Conservation (phyloP, 2,797 vertebrate species). For the Falco biarmicus region DNA sequence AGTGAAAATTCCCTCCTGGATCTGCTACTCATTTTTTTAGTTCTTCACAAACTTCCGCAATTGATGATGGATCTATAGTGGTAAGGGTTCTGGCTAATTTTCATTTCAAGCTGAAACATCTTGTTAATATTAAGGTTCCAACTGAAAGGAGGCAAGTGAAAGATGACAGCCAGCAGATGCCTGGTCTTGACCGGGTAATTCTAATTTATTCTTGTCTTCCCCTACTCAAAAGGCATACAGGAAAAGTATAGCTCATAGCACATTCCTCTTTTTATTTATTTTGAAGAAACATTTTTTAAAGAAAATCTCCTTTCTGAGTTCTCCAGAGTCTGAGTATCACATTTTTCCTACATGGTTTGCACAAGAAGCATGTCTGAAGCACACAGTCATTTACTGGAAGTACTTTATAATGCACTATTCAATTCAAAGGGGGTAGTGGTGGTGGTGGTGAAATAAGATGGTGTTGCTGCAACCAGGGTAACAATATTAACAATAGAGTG, state of each 20-base stretch:
- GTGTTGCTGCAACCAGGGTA: background rate
- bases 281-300: background rate
- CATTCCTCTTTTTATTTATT: background rate
- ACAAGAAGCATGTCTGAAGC: slow-evolving; percentile 4
- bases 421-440: background rate
- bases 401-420: slow-evolving; percentile 25
- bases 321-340: background rate
- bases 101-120: slow-evolving; percentile 38
- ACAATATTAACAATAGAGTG: slow-evolving; percentile 22
- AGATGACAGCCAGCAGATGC: slow-evolving; percentile 36
- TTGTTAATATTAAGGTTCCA: slow-evolving; percentile 35
- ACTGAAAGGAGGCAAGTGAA: slow-evolving; percentile 22
- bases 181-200: slow-evolving; percentile 9
- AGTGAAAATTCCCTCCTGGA: background rate
- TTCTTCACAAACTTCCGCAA: background rate
- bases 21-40: background rate
- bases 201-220: slow-evolving; percentile 41
- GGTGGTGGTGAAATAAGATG: background rate
- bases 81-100: slow-evolving; percentile 2
- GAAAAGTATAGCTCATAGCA: background rate
- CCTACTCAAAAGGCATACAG: background rate
- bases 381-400: slow-evolving; percentile 14
- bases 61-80: background rate
- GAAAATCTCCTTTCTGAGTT: background rate
- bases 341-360: background rate